Evolutionary conservation across 2,797 vertebrate genomes (phyloP).

Genomic region (Pagetopsis macropterus): DNA sequence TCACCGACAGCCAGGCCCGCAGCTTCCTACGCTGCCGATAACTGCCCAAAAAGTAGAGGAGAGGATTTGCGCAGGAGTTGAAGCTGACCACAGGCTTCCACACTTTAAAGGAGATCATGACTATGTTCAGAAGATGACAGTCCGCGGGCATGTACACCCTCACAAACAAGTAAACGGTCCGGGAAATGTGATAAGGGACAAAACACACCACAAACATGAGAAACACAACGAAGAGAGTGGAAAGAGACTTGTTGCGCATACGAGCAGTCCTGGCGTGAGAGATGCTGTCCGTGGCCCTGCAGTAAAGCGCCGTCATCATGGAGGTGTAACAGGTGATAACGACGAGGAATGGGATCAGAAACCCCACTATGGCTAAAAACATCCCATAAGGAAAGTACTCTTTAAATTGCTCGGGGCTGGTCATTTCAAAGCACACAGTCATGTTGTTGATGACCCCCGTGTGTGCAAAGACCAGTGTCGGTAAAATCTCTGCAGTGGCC

Average conservation of each 20-base stretch:
- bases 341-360: constrained; percentile 70
- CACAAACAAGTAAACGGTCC: constrained; percentile 58
- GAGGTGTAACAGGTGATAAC: constrained; percentile 65
- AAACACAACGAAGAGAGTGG: constrained; percentile 53
- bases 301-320: constrained; percentile 66
- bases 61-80: constrained; percentile 73
- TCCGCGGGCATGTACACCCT: constrained; percentile 40
- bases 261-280: not conserved
- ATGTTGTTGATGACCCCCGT: constrained; percentile 51
- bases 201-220: constrained; percentile 73
- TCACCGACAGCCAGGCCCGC: constrained; percentile 40
- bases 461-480: constrained; percentile 66
- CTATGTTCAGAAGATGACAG: constrained; percentile 55
- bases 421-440: constrained; percentile 72
- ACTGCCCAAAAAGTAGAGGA: constrained; percentile 70
- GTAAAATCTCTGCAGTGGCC: constrained; percentile 63
- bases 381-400: constrained; percentile 65
- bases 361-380: constrained; percentile 57
- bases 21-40: constrained; percentile 39
- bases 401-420: constrained; percentile 45
- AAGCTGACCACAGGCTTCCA: constrained; percentile 74
- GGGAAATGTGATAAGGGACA: constrained; percentile 68
- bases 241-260: constrained; percentile 58
- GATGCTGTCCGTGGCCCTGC: not conserved
- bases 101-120: constrained; percentile 63